These are phyloP conservation scores for Temnothorax unifasciatus DNA, from an alignment of 2,888 invertebrate genomes.

Conservation along the genomic window DNA sequence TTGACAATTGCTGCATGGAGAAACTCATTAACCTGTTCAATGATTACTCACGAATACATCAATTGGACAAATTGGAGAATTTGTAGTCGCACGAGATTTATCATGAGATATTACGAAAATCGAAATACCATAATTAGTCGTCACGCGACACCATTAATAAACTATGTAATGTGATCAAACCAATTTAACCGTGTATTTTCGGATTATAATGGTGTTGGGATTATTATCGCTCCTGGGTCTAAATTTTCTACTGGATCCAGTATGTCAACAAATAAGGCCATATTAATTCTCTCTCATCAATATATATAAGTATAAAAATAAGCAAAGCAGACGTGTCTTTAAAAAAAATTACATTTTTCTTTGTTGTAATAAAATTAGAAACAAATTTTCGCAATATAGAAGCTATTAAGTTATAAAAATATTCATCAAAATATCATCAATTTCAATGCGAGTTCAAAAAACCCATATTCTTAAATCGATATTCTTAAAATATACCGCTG, in stretches of 20 bases:
- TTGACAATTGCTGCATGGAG: constrained; percentile 33
- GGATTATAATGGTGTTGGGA: constrained; percentile 9
- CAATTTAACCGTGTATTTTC: constrained; percentile 42
- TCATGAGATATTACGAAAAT: constrained; percentile 51
- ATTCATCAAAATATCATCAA: not conserved
- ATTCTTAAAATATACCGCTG: not conserved
- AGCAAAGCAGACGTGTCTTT: not conserved
- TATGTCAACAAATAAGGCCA: not conserved
- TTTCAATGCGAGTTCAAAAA: not conserved
- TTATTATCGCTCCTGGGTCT: not conserved
- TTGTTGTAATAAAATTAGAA: not conserved
- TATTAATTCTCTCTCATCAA: not conserved
- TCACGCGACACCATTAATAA: constrained; percentile 46
- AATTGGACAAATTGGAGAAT: constrained; percentile 43
- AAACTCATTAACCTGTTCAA: constrained; percentile 52
- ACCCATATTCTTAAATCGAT: not conserved
- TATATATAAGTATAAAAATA: not conserved
- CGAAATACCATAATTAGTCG: constrained; percentile 51
- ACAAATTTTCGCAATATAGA: not conserved
- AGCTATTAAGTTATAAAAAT: not conserved
- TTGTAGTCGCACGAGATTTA: constrained; percentile 49
- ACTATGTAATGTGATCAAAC: constrained; percentile 38
- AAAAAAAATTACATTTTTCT: not conserved
- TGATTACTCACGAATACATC: constrained; percentile 48
- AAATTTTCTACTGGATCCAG: constrained; percentile 7